A percentile compares a stretch with the other conserved stretches of the same genome.
These are phyloP conservation scores for Tachina lurida DNA, from an alignment of 2,888 invertebrate species.

Conservation along the genomic window DNA sequence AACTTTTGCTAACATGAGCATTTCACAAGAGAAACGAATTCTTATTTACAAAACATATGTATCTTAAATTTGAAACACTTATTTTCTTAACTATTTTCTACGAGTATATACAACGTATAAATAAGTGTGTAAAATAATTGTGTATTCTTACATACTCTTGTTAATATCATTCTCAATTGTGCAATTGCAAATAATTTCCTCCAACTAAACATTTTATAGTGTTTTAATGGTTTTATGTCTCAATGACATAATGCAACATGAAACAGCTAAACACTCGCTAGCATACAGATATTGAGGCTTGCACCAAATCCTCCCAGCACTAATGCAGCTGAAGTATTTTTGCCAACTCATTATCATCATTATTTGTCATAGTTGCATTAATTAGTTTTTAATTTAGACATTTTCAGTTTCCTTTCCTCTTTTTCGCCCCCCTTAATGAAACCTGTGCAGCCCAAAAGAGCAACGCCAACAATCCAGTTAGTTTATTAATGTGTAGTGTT, in stretches of 20 bases:
- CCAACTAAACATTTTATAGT: constrained; percentile 47
- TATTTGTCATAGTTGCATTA: constrained; percentile 69
- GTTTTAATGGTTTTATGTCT: constrained; percentile 66
- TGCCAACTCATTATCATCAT: constrained; percentile 49
- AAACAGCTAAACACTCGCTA: constrained; percentile 12
- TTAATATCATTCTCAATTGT: background rate
- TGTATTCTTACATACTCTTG: background rate
- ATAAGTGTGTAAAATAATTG: no score
- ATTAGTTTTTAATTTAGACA: constrained; percentile 64
- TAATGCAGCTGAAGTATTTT: constrained; percentile 35
- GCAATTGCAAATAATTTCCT: constrained; percentile 34
- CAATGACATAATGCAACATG: constrained; percentile 63
- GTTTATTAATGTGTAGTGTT: background rate
- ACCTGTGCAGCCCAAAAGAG: constrained; percentile 21
- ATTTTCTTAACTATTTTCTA: constrained; percentile 50
- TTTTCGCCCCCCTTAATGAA: background rate
- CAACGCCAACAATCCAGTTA: constrained; percentile 16
- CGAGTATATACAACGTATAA: background rate
- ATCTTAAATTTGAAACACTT: constrained; percentile 45
- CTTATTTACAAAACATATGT: constrained; percentile 32
- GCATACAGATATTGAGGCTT: background rate
- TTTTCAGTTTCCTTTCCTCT: background rate
- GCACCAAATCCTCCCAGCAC: constrained; percentile 22
- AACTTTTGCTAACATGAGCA: background rate
- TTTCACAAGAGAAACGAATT: constrained; percentile 41